Conservation (phyloP, 2,797 vertebrate species). For the Acridotheres tristis region DNA sequence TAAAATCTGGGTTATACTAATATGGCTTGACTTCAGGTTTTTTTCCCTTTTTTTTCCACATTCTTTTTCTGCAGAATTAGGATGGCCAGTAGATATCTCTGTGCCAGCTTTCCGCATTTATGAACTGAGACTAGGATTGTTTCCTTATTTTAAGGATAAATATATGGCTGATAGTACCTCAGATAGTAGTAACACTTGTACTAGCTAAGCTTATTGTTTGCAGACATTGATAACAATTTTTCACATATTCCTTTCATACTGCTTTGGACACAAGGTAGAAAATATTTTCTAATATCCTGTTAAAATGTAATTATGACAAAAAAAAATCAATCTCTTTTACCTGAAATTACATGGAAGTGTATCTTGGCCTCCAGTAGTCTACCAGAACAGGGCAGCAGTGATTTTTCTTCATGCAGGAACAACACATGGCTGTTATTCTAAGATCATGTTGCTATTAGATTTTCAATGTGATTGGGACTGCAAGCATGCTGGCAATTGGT, state of each 20-base stretch:
- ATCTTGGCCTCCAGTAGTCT: background rate
- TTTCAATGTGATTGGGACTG: background rate
- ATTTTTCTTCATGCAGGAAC: background rate
- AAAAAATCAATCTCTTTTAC: background rate
- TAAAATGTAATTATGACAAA: background rate
- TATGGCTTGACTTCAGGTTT: background rate
- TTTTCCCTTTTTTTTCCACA: background rate
- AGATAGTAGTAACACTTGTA: background rate
- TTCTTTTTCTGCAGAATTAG: background rate
- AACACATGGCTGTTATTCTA: background rate
- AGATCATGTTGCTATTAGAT: background rate
- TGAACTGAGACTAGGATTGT: background rate
- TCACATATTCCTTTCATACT: background rate
- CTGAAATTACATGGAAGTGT: background rate
- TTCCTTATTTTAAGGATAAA: background rate
- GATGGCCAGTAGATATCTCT: background rate
- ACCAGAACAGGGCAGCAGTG: background rate
- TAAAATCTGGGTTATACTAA: background rate
- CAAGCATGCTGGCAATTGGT: background rate
- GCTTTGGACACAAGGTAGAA: background rate
- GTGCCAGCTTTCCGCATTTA: background rate
- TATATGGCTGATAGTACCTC: background rate
- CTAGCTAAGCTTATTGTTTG: background rate
- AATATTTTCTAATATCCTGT: constrained; percentile 22
- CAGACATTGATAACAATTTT: background rate